These are phyloP conservation scores for Recurvirostra avosetta DNA, from an alignment of 2,113 vertebrate species.

Conservation along the genomic window DNA sequence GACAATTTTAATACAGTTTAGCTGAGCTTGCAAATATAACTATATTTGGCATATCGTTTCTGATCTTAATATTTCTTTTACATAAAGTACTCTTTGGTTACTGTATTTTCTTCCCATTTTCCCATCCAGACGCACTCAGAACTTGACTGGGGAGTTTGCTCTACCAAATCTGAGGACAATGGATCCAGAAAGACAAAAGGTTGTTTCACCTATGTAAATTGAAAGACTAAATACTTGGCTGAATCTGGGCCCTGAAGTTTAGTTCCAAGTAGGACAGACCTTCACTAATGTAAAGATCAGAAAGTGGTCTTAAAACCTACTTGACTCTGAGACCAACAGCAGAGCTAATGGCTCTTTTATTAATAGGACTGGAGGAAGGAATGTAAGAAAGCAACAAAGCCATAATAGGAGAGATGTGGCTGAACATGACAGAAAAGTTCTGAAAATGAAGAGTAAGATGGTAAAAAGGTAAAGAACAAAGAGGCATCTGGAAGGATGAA, in stretches of 20 bases:
- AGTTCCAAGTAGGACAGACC: background rate
- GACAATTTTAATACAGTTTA: background rate
- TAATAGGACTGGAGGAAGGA: background rate
- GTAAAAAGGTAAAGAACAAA: background rate
- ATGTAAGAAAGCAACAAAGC: background rate
- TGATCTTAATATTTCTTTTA: background rate
- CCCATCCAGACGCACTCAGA: background rate
- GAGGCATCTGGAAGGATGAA: background rate
- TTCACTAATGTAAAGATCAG: background rate
- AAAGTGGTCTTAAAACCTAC: background rate
- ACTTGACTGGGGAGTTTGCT: background rate
- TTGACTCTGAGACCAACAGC: background rate
- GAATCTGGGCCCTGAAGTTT: background rate
- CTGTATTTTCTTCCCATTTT: background rate
- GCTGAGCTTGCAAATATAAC: background rate
- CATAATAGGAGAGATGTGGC: background rate
- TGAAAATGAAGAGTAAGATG: background rate
- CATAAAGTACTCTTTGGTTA: background rate
- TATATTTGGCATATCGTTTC: background rate
- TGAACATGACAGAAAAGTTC: background rate
- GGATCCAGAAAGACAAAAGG: background rate
- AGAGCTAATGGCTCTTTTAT: background rate
- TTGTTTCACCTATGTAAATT: background rate
- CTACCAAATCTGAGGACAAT: background rate
- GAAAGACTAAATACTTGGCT: background rate